Evolutionary conservation across 2,797 vertebrate genomes (phyloP).

Genomic region (Sebastes vulpes): DNA sequence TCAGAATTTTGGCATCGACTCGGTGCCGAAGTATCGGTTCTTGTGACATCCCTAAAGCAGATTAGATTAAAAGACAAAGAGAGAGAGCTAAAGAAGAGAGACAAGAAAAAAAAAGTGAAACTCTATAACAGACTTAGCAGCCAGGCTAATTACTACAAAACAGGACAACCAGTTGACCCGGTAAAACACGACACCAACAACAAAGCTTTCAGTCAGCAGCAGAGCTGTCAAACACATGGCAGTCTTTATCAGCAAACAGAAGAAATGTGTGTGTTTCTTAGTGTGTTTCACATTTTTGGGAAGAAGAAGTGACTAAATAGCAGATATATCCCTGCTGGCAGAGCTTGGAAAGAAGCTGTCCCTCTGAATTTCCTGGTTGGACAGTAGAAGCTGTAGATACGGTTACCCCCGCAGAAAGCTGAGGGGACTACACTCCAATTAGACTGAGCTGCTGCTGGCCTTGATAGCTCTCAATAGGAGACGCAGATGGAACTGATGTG

Average conservation of each 20-base stretch:
- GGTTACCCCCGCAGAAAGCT: slow-evolving; percentile 68
- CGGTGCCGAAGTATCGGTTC: not conserved
- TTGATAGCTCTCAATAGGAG: slow-evolving; percentile 59
- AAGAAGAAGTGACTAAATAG: slow-evolving; percentile 64
- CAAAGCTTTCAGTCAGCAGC: slow-evolving; percentile 26
- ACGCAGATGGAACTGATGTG: slow-evolving; percentile 80
- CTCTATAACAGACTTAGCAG: not conserved
- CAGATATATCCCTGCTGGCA: slow-evolving; percentile 75
- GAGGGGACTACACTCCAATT: slow-evolving; percentile 68
- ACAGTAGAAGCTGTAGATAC: slow-evolving; percentile 68
- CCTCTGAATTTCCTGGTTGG: slow-evolving; percentile 77
- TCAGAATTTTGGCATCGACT: too few relatives aligned
- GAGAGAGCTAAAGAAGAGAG: too few relatives aligned
- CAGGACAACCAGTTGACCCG: not conserved
- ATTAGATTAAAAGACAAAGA: not conserved
- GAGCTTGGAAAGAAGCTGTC: slow-evolving; percentile 73
- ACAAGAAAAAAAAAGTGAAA: not conserved
- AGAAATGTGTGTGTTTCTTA: slow-evolving; percentile 48
- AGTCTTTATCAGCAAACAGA: slow-evolving; percentile 39
- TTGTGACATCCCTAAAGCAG: not conserved
- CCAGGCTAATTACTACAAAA: slow-evolving; percentile 6
- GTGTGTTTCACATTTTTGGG: slow-evolving; percentile 61
- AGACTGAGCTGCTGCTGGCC: slow-evolving; percentile 69
- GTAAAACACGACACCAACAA: slow-evolving; percentile 2
- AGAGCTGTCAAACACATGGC: slow-evolving; percentile 64